Conservation (phyloP, 2,797 vertebrate genomes). For the Anas bahamensis region DNA sequence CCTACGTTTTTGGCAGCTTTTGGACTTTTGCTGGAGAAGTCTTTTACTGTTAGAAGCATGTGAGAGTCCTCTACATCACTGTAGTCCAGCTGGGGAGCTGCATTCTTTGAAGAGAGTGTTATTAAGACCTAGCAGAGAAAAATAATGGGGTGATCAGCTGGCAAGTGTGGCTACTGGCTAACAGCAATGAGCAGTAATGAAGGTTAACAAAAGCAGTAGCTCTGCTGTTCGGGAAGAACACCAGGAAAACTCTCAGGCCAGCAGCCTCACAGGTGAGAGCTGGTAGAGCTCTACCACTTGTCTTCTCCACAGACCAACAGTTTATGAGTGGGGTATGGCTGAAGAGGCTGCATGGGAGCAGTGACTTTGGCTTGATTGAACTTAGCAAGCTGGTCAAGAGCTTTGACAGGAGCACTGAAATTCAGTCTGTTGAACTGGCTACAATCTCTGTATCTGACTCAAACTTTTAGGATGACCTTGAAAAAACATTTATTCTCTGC, state of each 20-base stretch:
- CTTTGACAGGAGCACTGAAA: background rate
- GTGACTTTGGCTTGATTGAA: background rate
- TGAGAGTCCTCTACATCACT: background rate
- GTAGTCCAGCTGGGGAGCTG: background rate
- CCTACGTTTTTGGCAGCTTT: background rate
- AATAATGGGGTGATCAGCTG: background rate
- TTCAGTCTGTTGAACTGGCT: background rate
- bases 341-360: background rate
- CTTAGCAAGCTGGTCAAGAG: background rate
- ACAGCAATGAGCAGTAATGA: background rate
- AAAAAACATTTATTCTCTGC: background rate
- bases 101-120: background rate
- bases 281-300: background rate
- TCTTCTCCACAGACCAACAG: background rate
- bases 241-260: fast-evolving
- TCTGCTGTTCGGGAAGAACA: background rate
- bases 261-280: background rate
- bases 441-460: background rate
- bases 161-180: background rate
- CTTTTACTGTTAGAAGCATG: background rate
- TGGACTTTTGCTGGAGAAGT: background rate
- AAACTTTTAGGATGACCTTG: background rate
- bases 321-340: background rate
- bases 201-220: background rate
- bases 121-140: background rate